These are phyloP conservation scores for Pituophis catenifer DNA, from an alignment of 2,113 vertebrate genomes.

Conservation along the genomic window DNA sequence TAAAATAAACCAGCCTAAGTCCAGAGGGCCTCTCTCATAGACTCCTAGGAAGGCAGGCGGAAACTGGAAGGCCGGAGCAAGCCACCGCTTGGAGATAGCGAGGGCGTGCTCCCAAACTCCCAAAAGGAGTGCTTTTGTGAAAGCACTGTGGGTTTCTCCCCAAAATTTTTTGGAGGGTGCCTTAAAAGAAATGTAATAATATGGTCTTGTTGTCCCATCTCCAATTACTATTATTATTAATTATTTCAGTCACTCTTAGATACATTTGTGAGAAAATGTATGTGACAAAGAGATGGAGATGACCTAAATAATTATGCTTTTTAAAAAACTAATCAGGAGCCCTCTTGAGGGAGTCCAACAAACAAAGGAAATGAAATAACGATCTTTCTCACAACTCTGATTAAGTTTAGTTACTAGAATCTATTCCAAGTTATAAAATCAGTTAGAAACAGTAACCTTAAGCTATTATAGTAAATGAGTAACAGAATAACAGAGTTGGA, in stretches of 20 bases:
- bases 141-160: background rate
- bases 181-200: background rate
- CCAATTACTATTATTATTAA: background rate
- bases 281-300: background rate
- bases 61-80: no score
- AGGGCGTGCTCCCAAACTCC: no score
- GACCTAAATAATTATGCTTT: background rate
- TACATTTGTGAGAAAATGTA: background rate
- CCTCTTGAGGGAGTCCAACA: background rate
- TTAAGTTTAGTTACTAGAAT: background rate
- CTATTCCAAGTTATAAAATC: background rate
- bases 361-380: background rate
- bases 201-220: background rate
- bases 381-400: background rate
- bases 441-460: background rate
- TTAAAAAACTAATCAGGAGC: background rate
- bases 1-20: no score
- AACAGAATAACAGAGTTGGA: background rate
- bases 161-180: background rate
- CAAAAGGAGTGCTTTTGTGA: background rate
- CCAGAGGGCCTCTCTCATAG: no score
- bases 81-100: no score
- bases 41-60: no score
- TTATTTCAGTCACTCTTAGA: background rate
- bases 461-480: background rate